These are phyloP conservation scores for Lucilia cuprina DNA, from an alignment of 1,140 invertebrate genomes.

Conservation along the genomic window DNA sequence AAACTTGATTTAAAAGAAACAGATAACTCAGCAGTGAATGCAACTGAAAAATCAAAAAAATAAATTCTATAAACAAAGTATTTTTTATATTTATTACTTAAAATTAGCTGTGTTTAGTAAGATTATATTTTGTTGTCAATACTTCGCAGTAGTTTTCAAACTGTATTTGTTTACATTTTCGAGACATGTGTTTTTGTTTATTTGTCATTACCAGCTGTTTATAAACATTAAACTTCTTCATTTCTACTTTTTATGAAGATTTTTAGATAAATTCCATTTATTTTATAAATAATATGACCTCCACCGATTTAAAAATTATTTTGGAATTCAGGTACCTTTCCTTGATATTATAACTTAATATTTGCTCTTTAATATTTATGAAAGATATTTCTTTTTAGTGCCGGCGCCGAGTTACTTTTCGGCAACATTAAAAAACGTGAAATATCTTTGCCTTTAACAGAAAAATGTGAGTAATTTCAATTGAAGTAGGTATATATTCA, in stretches of 20 bases:
- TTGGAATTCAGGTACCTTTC: conserved; percentile 53
- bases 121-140: background rate
- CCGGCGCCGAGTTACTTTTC: conserved; percentile 87
- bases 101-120: too few relatives aligned
- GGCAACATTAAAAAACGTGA: conserved; percentile 79
- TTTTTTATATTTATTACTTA: too few relatives aligned
- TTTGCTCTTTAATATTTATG: background rate
- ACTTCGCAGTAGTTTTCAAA: background rate
- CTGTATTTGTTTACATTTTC: background rate
- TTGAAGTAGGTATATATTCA: too few relatives aligned
- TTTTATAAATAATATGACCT: background rate
- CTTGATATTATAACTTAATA: background rate
- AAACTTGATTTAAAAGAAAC: conserved; percentile 63
- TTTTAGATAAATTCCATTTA: background rate
- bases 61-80: background rate
- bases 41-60: background rate
- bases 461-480: conserved; percentile 60
- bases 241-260: background rate
- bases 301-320: conserved; percentile 47
- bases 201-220: background rate
- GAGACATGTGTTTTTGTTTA: background rate
- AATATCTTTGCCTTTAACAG: conserved; percentile 66
- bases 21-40: background rate
- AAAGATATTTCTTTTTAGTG: conserved; percentile 65
- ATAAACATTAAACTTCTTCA: background rate